phyloP scores from a whole-genome alignment of 1,140 invertebrate species.

The Drosophila tani region DNA sequence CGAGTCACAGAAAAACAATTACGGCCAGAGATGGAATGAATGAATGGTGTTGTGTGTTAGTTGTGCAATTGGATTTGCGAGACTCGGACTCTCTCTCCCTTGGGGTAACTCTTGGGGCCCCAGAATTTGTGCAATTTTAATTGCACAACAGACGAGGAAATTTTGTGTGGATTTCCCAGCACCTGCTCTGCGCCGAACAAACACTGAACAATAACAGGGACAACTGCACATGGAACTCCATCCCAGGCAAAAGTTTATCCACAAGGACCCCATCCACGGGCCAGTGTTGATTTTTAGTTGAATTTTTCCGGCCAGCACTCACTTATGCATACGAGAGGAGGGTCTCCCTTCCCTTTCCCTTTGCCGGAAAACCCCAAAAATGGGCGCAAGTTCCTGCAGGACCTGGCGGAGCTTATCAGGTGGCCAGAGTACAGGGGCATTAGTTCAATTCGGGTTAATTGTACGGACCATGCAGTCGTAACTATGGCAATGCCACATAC shows the following conservation, averaged over 20 bases:
- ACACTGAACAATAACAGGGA: slow-evolving; percentile 48
- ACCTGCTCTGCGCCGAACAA: slow-evolving; percentile 30
- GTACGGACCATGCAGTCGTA: slow-evolving; percentile 44
- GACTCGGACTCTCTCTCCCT: slow-evolving; percentile 5
- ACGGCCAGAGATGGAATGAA: slow-evolving; percentile 16
- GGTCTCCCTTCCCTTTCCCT: not conserved
- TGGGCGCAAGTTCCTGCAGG: not conserved
- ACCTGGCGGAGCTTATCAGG: slow-evolving; percentile 26
- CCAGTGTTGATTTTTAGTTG: slow-evolving; percentile 49
- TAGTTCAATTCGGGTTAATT: slow-evolving; percentile 58
- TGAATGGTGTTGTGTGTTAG: slow-evolving; percentile 32
- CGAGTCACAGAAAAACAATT: slow-evolving; percentile 74
- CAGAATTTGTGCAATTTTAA: slow-evolving; percentile 64
- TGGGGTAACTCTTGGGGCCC: slow-evolving; percentile 39
- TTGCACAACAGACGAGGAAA: slow-evolving; percentile 62
- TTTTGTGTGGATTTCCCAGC: slow-evolving; percentile 32
- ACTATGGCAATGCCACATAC: slow-evolving; percentile 13
- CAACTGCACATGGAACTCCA: slow-evolving; percentile 56
- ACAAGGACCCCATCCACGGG: not conserved
- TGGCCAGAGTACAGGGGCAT: slow-evolving; percentile 26
- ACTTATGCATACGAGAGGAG: slow-evolving; percentile 33
- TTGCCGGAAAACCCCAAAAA: slow-evolving; percentile 9
- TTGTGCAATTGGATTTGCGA: slow-evolving; percentile 58
- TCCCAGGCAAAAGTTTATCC: slow-evolving; percentile 54
- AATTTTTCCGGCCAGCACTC: slow-evolving; percentile 24